phyloP scores from a whole-genome alignment of 2,888 invertebrate genomes.

The Lochmaea crataegi region DNA sequence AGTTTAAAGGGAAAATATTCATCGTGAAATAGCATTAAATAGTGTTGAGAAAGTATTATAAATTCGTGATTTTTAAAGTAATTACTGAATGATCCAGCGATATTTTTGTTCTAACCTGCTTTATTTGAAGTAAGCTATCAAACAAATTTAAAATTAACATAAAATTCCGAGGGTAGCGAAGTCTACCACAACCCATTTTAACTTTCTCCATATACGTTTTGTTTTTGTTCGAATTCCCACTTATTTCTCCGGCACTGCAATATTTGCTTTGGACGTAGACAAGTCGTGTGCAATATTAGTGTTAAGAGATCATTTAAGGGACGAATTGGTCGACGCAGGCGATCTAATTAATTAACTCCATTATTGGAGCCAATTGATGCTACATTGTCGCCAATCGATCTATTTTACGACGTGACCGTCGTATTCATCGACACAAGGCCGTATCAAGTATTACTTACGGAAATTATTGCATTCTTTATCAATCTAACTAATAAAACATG shows the following conservation, averaged over 20 bases:
- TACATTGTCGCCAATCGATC: slow-evolving; percentile 21
- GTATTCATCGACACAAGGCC: neutral
- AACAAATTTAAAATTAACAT: too few relatives aligned
- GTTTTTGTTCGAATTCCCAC: neutral
- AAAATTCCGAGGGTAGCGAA: too few relatives aligned
- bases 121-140: too few relatives aligned
- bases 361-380: slow-evolving; percentile 22
- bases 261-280: neutral
- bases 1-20: too few relatives aligned
- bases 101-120: too few relatives aligned
- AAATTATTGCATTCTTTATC: too few relatives aligned
- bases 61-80: too few relatives aligned
- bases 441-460: neutral
- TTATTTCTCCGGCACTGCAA: neutral
- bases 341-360: slow-evolving; percentile 27
- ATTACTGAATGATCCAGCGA: too few relatives aligned
- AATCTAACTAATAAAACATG: too few relatives aligned
- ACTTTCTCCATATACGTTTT: neutral
- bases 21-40: too few relatives aligned
- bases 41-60: too few relatives aligned
- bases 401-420: neutral
- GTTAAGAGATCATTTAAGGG: slow-evolving; percentile 10
- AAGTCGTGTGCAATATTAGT: neutral
- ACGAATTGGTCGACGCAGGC: slow-evolving; percentile 16
- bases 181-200: too few relatives aligned